phyloP scores from a whole-genome alignment of 2,113 vertebrate species.

The Hydropotes inermis region DNA sequence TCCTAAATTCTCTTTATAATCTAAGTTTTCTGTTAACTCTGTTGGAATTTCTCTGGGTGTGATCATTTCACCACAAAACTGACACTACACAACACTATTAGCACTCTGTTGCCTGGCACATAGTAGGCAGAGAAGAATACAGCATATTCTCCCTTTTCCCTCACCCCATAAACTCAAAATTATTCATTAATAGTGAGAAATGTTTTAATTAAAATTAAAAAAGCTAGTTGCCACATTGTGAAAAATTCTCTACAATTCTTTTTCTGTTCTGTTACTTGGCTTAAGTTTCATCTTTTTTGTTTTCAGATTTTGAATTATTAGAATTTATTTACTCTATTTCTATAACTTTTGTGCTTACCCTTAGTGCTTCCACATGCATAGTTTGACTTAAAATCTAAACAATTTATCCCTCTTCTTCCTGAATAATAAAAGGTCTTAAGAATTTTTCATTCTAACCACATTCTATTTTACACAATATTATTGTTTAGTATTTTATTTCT shows the following conservation, averaged over 20 bases:
- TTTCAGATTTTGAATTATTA: neutral
- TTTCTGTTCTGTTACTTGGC: neutral
- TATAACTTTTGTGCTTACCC: neutral
- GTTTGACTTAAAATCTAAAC: neutral
- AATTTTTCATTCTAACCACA: neutral
- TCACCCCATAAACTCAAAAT: neutral
- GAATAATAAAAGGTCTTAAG: neutral
- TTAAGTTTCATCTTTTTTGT: neutral
- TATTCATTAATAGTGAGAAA: neutral
- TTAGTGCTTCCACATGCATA: neutral
- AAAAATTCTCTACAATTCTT: constrained; percentile 6
- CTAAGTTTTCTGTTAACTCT: neutral
- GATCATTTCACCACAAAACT: neutral
- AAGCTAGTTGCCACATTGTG: neutral
- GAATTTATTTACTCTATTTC: neutral
- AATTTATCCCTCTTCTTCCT: neutral
- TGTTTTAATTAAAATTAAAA: neutral
- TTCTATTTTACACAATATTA: neutral
- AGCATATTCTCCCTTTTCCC: neutral
- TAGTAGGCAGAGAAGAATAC: neutral
- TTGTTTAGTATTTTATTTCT: neutral
- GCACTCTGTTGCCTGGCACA: neutral
- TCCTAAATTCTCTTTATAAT: neutral
- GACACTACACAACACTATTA: neutral
- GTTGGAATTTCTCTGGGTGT: neutral